phyloP scores from a whole-genome alignment of 2,888 invertebrate species.

The Synergus gifuensis region DNA sequence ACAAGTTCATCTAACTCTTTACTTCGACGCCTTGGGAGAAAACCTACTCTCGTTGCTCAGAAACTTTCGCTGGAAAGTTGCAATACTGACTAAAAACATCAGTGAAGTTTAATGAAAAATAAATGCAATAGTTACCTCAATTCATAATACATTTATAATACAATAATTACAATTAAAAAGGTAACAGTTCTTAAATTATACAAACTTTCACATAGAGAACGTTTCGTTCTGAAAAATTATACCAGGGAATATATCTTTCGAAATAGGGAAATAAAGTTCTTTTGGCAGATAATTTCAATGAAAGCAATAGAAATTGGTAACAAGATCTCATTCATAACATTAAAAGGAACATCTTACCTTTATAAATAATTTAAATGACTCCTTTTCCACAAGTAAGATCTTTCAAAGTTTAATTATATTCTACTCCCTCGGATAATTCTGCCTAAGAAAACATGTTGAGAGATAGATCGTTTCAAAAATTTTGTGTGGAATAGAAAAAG shows the following conservation, averaged over 20 bases:
- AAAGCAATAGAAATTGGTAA: too few relatives aligned
- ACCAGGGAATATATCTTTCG: too few relatives aligned
- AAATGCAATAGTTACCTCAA: background rate
- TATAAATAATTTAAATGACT: background rate
- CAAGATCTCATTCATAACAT: too few relatives aligned
- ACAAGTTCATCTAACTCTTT: constrained; percentile 1
- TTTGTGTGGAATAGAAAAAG: background rate
- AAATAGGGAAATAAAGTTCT: too few relatives aligned
- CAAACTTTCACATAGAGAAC: background rate
- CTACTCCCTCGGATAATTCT: background rate
- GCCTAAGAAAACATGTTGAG: background rate
- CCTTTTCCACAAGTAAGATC: background rate
- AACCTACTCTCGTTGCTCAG: background rate
- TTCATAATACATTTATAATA: too few relatives aligned
- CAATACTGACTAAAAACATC: background rate
- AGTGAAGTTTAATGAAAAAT: background rate
- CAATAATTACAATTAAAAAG: too few relatives aligned
- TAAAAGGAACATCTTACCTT: too few relatives aligned
- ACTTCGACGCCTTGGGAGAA: background rate
- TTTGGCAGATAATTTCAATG: too few relatives aligned
- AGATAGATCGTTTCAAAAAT: background rate
- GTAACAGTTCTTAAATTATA: too few relatives aligned
- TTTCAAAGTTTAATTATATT: background rate
- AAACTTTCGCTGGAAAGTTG: background rate
- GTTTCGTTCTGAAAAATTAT: background rate